phyloP scores from a whole-genome alignment of 2,113 vertebrate genomes.

The Benitochromis conjunctus region DNA sequence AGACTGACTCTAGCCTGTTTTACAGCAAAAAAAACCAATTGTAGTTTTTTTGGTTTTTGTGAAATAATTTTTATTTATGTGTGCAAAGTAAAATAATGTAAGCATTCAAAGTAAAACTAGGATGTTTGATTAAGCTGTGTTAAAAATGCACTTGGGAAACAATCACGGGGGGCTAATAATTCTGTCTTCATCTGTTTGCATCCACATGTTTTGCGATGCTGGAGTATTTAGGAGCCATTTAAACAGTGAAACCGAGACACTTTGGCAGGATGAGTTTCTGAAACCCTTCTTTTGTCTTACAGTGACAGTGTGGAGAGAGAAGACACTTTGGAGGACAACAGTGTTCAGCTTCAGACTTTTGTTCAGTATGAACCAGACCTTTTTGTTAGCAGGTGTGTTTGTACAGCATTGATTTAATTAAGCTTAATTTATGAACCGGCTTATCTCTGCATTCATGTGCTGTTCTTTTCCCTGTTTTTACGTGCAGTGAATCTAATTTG shows the following conservation, averaged over 20 bases:
- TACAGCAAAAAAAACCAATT: rapidly evolving
- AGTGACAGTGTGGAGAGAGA: conserved; percentile 84
- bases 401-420: background rate
- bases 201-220: background rate
- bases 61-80: background rate
- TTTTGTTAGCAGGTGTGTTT: conserved; percentile 81
- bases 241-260: background rate
- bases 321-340: conserved; percentile 78
- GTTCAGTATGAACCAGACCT: conserved; percentile 86
- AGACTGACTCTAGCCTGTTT: background rate
- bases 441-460: background rate
- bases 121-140: background rate
- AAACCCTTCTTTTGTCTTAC: background rate
- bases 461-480: background rate
- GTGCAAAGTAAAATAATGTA: background rate
- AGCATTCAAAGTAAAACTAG: background rate
- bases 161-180: background rate
- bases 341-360: conserved; percentile 70
- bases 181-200: background rate
- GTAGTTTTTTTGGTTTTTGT: background rate
- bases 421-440: background rate
- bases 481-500: conserved; percentile 81
- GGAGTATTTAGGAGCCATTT: background rate
- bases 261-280: background rate
- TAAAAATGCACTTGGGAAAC: background rate